Evolutionary conservation across 2,888 invertebrate genomes (phyloP).

Genomic region (Hypomecis atomaria): DNA sequence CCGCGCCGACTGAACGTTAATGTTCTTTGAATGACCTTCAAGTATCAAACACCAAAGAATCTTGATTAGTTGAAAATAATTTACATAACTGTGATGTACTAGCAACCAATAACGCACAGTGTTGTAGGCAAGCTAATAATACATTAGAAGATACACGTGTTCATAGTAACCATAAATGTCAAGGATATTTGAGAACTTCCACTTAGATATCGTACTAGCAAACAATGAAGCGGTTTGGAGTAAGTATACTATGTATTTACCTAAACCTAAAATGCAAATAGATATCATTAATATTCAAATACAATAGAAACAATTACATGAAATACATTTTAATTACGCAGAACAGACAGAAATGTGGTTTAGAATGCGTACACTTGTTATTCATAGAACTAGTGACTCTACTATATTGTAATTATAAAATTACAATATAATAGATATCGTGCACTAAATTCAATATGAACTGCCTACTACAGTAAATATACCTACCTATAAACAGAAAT

Average conservation of each 20-base stretch:
- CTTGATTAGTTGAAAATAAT: constrained; percentile 41
- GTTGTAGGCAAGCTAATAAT: neutral
- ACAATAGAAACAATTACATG: neutral
- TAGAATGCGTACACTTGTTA: constrained; percentile 6
- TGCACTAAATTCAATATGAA: too few relatives aligned
- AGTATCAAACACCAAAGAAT: constrained; percentile 41
- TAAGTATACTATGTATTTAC: neutral
- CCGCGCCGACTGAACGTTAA: constrained; percentile 43
- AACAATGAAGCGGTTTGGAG: neutral
- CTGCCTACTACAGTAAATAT: too few relatives aligned
- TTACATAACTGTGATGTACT: neutral
- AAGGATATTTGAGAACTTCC: neutral
- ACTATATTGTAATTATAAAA: too few relatives aligned
- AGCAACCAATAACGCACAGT: neutral
- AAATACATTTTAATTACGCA: neutral
- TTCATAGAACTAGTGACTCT: neutral
- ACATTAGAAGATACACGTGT: neutral
- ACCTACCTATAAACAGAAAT: constrained; percentile 13
- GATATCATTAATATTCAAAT: neutral
- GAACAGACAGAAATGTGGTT: constrained; percentile 10
- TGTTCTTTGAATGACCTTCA: constrained; percentile 42
- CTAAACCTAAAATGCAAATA: neutral
- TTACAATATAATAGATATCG: too few relatives aligned
- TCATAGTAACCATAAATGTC: neutral
- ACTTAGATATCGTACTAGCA: neutral